phyloP scores from a whole-genome alignment of 2,113 vertebrate species.

The Colius striatus region DNA sequence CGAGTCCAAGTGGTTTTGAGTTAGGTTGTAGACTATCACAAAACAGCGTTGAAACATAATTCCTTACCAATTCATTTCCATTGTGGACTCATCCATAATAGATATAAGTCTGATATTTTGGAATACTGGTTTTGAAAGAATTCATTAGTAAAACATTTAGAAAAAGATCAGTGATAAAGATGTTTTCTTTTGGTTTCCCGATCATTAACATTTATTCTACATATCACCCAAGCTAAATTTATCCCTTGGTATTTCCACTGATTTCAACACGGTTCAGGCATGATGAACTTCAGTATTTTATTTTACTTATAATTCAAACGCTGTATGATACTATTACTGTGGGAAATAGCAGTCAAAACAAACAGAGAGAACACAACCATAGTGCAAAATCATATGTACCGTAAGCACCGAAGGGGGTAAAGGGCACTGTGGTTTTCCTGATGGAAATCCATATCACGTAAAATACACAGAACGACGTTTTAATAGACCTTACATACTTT shows the following conservation, averaged over 20 bases:
- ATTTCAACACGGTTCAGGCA: neutral
- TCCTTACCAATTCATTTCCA: neutral
- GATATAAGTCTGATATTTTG: neutral
- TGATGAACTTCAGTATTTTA: neutral
- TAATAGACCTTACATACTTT: neutral
- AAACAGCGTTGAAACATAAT: neutral
- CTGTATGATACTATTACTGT: neutral
- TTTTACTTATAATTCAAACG: neutral
- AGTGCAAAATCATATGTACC: neutral
- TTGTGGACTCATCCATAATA: conserved; percentile 1
- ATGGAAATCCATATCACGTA: neutral
- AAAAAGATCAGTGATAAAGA: neutral
- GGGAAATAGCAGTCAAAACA: neutral
- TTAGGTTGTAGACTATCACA: neutral
- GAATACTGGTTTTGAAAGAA: neutral
- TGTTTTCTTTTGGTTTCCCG: neutral
- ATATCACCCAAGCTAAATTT: conserved; percentile 35
- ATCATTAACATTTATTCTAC: conserved; percentile 21
- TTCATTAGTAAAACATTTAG: neutral
- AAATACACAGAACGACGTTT: neutral
- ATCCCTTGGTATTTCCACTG: conserved; percentile 16
- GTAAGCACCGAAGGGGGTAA: neutral
- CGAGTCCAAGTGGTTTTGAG: neutral
- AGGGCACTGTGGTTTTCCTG: neutral
- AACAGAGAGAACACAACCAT: neutral